Evolutionary conservation across 2,113 vertebrate species (phyloP).

Genomic region (Psilopogon haemacephalus): DNA sequence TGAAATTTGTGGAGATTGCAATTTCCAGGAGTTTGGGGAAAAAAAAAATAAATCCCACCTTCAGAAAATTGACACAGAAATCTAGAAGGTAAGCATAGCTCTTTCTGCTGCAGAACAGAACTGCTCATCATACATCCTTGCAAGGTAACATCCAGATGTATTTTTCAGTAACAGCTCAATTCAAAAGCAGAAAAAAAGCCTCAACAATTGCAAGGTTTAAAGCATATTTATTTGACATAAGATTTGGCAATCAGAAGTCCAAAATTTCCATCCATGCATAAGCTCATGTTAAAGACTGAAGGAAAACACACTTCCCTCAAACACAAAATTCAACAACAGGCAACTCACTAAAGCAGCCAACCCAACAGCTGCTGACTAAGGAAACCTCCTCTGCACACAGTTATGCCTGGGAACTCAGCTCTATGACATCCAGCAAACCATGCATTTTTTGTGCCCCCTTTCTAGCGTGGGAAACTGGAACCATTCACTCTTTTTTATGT

Average conservation of each 20-base stretch:
- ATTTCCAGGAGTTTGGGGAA: neutral
- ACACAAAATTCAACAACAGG: neutral
- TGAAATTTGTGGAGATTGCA: neutral
- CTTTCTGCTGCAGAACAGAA: neutral
- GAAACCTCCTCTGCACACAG: neutral
- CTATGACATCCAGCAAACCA: neutral
- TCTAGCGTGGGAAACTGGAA: neutral
- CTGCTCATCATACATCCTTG: neutral
- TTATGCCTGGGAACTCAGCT: neutral
- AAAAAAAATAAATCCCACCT: neutral
- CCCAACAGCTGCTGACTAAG: neutral
- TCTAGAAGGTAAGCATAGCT: neutral
- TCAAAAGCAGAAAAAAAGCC: neutral
- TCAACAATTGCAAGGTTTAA: neutral
- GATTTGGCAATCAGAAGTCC: neutral
- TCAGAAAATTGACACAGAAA: neutral
- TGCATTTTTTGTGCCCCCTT: neutral
- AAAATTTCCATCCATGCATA: neutral
- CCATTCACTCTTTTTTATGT: no score
- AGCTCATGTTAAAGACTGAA: neutral
- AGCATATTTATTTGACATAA: neutral
- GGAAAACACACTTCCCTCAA: neutral
- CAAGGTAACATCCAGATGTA: neutral
- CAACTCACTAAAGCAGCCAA: neutral
- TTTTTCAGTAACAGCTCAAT: neutral